phyloP scores from a whole-genome alignment of 2,113 vertebrate species.

The Trematomus loennbergii region DNA sequence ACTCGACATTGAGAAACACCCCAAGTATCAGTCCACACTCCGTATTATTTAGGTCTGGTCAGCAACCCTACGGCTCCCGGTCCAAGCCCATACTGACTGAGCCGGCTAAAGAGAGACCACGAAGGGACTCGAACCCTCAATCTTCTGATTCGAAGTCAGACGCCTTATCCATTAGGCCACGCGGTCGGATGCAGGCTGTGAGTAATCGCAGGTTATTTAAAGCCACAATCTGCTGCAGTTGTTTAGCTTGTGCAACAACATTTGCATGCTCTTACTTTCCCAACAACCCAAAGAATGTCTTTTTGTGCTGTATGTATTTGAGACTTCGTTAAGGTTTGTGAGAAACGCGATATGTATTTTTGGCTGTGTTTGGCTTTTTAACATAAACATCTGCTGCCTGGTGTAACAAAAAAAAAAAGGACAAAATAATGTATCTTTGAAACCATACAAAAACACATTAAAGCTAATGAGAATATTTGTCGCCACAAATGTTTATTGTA shows the following conservation, averaged over 20 bases:
- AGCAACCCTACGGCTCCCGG: too few relatives aligned
- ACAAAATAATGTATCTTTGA: constrained; percentile 57
- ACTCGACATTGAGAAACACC: too few relatives aligned
- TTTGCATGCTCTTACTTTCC: constrained; percentile 45
- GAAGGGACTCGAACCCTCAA: too few relatives aligned
- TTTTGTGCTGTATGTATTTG: constrained; percentile 67
- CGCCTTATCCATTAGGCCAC: too few relatives aligned
- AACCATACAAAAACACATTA: constrained; percentile 35
- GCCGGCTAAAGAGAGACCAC: too few relatives aligned
- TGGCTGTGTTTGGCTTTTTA: constrained; percentile 54
- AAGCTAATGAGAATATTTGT: constrained; percentile 34
- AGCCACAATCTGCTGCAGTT: constrained; percentile 11
- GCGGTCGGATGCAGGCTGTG: not conserved
- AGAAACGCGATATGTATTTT: constrained; percentile 58
- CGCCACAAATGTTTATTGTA: constrained; percentile 43
- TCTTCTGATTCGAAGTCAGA: too few relatives aligned
- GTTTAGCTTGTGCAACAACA: constrained; percentile 21
- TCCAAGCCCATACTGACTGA: too few relatives aligned
- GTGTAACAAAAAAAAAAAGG: constrained; percentile 48
- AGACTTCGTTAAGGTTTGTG: constrained; percentile 57
- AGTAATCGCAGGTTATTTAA: constrained; percentile 7
- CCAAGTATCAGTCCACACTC: too few relatives aligned
- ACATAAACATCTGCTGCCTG: constrained; percentile 42
- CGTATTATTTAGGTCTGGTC: too few relatives aligned
- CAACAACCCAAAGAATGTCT: constrained; percentile 50